Conservation (phyloP, 2,113 vertebrate genomes). For the Himantopus leucocephalus region DNA sequence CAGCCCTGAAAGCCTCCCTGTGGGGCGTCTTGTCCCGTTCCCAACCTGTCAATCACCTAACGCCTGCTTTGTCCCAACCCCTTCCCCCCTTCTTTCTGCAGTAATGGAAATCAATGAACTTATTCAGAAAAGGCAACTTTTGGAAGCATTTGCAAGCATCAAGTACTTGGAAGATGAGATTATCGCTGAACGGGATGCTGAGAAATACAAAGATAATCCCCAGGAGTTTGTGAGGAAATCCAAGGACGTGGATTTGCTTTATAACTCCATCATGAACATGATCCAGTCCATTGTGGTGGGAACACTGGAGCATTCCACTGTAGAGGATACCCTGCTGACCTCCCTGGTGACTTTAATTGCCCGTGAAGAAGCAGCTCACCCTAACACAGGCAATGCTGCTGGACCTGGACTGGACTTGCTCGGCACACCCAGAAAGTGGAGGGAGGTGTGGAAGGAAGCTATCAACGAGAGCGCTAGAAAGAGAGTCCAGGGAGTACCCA, state of each 20-base stretch:
- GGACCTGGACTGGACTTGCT: constrained; percentile 6
- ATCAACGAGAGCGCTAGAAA: constrained; percentile 36
- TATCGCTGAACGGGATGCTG: constrained; percentile 23
- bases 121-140: constrained; percentile 70
- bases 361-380: constrained; percentile 67
- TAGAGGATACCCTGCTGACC: constrained; percentile 23
- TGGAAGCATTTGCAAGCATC: constrained; percentile 71
- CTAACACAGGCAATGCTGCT: not conserved
- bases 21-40: not conserved
- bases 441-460: constrained; percentile 63
- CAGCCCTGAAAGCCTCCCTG: not conserved
- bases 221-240: constrained; percentile 58
- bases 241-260: constrained; percentile 76
- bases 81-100: not conserved
- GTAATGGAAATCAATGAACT: constrained; percentile 76
- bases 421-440: constrained; percentile 71
- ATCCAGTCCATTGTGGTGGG: constrained; percentile 62
- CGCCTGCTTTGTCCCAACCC: not conserved
- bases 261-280: constrained; percentile 33
- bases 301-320: constrained; percentile 46
- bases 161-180: constrained; percentile 62
- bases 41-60: not conserved
- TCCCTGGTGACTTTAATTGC: constrained; percentile 66
- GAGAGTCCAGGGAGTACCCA: constrained; percentile 27
- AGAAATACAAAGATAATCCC: constrained; percentile 41